A percentile compares a stretch with the other conserved stretches of the same genome.
Conservation (phyloP, 2,888 invertebrate genomes). For the Junonia oenone region DNA sequence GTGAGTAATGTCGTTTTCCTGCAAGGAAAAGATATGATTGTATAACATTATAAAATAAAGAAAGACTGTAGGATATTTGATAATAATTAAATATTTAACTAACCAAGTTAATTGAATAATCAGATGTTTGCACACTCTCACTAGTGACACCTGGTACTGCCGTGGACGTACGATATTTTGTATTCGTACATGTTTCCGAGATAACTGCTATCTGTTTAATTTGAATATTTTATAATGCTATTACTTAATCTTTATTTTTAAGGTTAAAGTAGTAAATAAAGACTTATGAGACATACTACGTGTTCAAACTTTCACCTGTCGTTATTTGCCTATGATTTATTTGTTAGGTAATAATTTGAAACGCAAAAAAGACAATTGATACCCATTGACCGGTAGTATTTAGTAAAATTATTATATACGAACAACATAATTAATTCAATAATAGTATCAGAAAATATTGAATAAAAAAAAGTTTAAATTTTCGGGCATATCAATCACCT, state of each 20-base stretch:
- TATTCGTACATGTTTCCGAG: not conserved
- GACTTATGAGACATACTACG: not conserved
- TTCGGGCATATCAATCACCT: no score
- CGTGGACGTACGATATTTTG: not conserved
- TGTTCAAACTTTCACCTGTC: not conserved
- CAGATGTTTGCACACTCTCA: conserved; percentile 50
- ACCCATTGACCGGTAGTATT: not conserved
- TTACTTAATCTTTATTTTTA: not conserved
- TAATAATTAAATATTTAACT: conserved; percentile 30
- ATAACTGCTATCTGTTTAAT: not conserved
- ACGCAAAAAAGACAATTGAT: no score
- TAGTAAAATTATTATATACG: no score
- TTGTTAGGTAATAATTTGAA: no score
- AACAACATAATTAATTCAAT: not conserved
- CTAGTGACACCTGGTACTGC: conserved; percentile 1
- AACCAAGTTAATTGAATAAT: conserved; percentile 52
- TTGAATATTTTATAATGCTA: not conserved
- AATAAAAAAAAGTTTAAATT: no score
- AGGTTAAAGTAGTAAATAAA: not conserved
- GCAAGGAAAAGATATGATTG: conserved; percentile 5
- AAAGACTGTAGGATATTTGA: not conserved
- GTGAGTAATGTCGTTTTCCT: not conserved
- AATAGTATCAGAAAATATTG: no score
- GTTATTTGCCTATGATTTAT: no score
- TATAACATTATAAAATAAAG: not conserved